Evolutionary conservation across 2,113 vertebrate genomes (phyloP).

Genomic region (Zosterops lateralis): DNA sequence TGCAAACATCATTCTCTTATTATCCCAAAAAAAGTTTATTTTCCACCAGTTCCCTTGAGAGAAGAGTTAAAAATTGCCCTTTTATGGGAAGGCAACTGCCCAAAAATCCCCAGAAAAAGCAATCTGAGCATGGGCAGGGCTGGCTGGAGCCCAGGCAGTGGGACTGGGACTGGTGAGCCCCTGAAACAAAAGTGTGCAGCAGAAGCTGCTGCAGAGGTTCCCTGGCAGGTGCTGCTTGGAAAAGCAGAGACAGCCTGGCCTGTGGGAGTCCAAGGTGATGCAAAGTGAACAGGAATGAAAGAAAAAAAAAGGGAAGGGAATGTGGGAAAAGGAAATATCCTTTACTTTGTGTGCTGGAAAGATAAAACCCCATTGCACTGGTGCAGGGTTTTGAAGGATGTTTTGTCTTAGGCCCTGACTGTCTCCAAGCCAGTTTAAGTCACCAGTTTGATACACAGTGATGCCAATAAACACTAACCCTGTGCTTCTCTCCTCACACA

Average conservation of each 20-base stretch:
- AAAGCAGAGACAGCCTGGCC: background rate
- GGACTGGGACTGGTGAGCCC: background rate
- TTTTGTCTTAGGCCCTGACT: background rate
- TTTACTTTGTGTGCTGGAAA: background rate
- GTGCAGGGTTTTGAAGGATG: background rate
- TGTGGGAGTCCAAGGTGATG: background rate
- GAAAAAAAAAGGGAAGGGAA: background rate
- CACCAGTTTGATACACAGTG: background rate
- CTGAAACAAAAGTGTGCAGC: background rate
- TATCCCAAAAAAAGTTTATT: background rate
- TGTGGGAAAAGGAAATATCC: background rate
- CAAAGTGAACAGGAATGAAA: background rate
- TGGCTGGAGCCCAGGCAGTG: background rate
- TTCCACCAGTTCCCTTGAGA: background rate
- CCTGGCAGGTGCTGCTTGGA: background rate
- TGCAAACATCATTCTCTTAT: background rate
- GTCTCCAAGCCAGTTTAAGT: background rate
- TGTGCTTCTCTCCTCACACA: background rate
- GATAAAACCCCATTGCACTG: background rate
- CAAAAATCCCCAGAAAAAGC: background rate
- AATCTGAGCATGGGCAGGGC: background rate
- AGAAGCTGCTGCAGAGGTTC: background rate
- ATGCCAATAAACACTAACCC: background rate
- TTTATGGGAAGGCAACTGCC: background rate
- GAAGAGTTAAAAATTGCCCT: slow-evolving; percentile 3